These are phyloP conservation scores for Ypsolopha scabrella DNA, from an alignment of 2,888 invertebrate species.

Conservation along the genomic window DNA sequence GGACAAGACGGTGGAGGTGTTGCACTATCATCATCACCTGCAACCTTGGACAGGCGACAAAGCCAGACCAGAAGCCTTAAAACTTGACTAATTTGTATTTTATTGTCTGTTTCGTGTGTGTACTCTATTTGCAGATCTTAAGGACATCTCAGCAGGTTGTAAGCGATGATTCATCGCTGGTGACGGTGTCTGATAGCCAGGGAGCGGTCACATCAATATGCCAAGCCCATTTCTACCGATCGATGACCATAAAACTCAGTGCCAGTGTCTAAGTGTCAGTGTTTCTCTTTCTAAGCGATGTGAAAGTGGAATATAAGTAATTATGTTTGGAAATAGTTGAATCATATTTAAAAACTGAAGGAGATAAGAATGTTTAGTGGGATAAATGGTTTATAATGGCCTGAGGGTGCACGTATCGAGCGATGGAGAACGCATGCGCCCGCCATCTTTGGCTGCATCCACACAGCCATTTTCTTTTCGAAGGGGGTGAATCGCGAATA, in stretches of 20 bases:
- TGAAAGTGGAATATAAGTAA: conserved; percentile 10
- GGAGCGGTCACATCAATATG: conserved; percentile 12
- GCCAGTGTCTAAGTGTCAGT: conserved; percentile 13
- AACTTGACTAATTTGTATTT: background rate
- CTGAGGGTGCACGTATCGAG: conserved; percentile 62
- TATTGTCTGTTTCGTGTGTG: conserved; percentile 11
- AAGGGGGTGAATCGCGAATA: conserved; percentile 29
- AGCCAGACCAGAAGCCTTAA: conserved; percentile 6
- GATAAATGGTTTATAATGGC: conserved; percentile 30
- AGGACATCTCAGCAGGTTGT: background rate
- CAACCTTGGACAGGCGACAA: background rate
- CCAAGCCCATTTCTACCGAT: conserved; percentile 8
- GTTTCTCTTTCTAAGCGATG: conserved; percentile 5
- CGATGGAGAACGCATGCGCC: conserved; percentile 57
- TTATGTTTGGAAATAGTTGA: background rate
- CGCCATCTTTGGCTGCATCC: conserved; percentile 53
- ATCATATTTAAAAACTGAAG: too few species aligned
- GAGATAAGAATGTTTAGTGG: conserved; percentile 19
- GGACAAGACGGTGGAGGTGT: conserved; percentile 77
- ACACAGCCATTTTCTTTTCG: conserved; percentile 47
- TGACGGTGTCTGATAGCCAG: background rate
- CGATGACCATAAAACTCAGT: conserved; percentile 11
- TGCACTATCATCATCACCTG: conserved; percentile 24
- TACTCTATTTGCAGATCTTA: conserved; percentile 27
- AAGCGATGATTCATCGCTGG: background rate